These are phyloP conservation scores for Telenomus remus DNA, from an alignment of 1,140 invertebrate species.

Conservation along the genomic window DNA sequence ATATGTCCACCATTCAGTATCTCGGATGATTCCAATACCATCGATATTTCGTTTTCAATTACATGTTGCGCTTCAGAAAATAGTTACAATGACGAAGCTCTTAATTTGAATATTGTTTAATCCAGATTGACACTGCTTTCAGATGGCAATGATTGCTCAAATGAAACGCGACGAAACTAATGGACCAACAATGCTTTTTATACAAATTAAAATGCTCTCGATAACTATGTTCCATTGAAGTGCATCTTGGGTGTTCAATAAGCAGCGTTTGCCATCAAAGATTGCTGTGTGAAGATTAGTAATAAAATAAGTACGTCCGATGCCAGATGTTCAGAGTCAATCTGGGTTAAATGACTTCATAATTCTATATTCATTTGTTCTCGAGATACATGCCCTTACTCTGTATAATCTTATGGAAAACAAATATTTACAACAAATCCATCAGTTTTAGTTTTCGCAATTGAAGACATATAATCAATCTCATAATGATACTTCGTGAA, in stretches of 20 bases:
- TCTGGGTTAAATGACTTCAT: slow-evolving; percentile 54
- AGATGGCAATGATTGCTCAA: not conserved
- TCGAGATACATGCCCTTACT: slow-evolving; percentile 34
- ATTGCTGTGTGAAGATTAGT: slow-evolving; percentile 39
- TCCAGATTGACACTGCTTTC: slow-evolving; percentile 26
- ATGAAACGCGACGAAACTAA: not conserved
- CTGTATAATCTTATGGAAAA: slow-evolving; percentile 44
- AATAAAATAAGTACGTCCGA: slow-evolving; percentile 43
- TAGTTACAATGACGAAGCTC: slow-evolving; percentile 52
- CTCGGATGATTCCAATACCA: slow-evolving; percentile 56
- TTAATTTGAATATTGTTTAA: slow-evolving; percentile 27
- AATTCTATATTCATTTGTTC: slow-evolving; percentile 37
- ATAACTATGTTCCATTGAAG: slow-evolving; percentile 8
- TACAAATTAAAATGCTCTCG: slow-evolving; percentile 10
- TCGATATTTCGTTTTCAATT: slow-evolving; percentile 44
- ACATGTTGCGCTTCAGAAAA: slow-evolving; percentile 47
- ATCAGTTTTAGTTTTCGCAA: slow-evolving; percentile 68
- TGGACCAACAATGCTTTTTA: not conserved
- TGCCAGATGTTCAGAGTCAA: slow-evolving; percentile 36
- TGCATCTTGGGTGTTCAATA: slow-evolving; percentile 33
- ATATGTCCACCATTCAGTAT: slow-evolving; percentile 63
- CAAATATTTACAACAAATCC: slow-evolving; percentile 70
- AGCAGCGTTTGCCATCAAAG: slow-evolving; percentile 13
- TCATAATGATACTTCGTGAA: slow-evolving; percentile 61
- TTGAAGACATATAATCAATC: slow-evolving; percentile 71